These are phyloP conservation scores for Serrognathus titanus DNA, from an alignment of 2,888 invertebrate species.

Conservation along the genomic window DNA sequence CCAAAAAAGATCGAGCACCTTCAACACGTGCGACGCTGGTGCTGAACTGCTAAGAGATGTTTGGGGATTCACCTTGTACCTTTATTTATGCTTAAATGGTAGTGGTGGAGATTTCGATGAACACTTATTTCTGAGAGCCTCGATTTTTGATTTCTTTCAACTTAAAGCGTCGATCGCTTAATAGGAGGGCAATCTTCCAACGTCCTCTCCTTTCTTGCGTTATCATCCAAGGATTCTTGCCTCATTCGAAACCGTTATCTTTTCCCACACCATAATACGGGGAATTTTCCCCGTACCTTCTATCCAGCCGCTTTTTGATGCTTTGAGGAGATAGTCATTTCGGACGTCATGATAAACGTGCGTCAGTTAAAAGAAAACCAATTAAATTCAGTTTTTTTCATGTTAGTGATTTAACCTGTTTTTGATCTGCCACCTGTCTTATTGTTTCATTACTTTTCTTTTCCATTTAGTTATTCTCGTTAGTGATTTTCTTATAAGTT, in stretches of 20 bases:
- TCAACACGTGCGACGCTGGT: background rate
- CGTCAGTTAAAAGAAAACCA: too few species aligned
- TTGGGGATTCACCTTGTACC: background rate
- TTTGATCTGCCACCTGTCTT: slow-evolving; percentile 4
- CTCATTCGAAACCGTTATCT: background rate
- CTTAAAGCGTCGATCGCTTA: slow-evolving; percentile 5
- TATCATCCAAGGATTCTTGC: background rate
- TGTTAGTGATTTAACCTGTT: too few species aligned
- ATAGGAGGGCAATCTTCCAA: slow-evolving; percentile 4
- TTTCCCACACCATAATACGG: background rate
- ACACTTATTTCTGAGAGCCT: slow-evolving; percentile 2
- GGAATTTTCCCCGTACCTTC: background rate
- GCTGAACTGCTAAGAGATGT: background rate
- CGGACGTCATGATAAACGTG: too few species aligned
- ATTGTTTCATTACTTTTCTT: background rate
- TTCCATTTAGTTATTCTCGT: too few species aligned
- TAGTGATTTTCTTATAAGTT: too few species aligned
- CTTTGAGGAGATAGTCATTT: background rate
- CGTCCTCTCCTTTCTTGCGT: background rate
- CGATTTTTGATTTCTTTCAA: slow-evolving; percentile 5
- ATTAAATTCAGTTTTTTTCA: too few species aligned
- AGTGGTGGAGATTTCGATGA: background rate
- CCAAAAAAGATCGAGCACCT: background rate
- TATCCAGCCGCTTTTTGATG: background rate
- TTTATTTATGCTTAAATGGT: background rate